These are phyloP conservation scores for Stenodera caucasica DNA, from an alignment of 2,888 invertebrate genomes.

Conservation along the genomic window DNA sequence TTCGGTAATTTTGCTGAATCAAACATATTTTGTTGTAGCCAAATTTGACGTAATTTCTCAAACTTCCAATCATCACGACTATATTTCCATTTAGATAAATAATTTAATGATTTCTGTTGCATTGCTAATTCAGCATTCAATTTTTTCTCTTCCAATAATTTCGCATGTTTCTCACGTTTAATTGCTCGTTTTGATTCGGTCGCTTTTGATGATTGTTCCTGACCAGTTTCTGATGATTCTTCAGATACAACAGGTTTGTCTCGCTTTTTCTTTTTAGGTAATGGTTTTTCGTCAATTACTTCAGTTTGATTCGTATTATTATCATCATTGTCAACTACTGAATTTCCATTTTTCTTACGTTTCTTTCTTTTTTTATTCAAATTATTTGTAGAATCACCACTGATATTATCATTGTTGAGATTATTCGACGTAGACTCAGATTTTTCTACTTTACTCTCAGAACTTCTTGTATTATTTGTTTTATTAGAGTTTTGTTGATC, in stretches of 20 bases:
- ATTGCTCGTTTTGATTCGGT: conserved; percentile 65
- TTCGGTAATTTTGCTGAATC: conserved; percentile 63
- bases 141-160: conserved; percentile 61
- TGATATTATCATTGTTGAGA: neutral
- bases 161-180: conserved; percentile 65
- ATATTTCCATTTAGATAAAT: conserved; percentile 75
- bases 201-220: conserved; percentile 35
- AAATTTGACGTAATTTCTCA: conserved; percentile 76
- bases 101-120: conserved; percentile 65
- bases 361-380: conserved; percentile 13
- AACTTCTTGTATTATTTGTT: neutral
- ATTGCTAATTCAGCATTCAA: conserved; percentile 60
- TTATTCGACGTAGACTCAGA: neutral
- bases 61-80: conserved; percentile 75
- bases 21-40: conserved; percentile 71
- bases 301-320: too few relatives aligned
- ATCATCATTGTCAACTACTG: conserved; percentile 7
- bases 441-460: neutral
- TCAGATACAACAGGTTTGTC: neutral
- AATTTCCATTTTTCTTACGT: conserved; percentile 5
- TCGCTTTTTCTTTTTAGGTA: neutral
- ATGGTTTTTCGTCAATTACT: neutral
- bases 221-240: neutral
- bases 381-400: neutral
- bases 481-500: neutral